Evolutionary conservation across 2,797 vertebrate species (phyloP), one percentile per base, ranked within the genome.

Genomic region (Ara ararauna): DNA sequence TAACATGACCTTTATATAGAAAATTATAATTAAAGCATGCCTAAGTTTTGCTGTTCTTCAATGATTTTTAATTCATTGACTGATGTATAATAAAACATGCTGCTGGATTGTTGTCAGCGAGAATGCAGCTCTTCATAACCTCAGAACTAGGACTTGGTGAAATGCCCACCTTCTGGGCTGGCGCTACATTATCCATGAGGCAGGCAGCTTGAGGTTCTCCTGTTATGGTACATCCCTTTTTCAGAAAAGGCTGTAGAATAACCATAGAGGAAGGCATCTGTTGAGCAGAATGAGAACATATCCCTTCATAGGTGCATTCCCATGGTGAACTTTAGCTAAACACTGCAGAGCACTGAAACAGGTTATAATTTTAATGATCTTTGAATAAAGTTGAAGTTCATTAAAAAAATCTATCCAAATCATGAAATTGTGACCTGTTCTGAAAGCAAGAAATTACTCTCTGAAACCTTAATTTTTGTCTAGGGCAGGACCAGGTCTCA

Each of bases 181-280:
- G 11, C 24, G 80, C 7, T 45, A 21, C 0, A 0, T n/a, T 45
- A 42, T 29, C 21, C 30, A 7, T 3, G 3, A 87, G 19, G 14
- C 53, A 66, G 32, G 23, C 13, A 54, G 5, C 11, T 26, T 81
- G 32, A 29, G 5, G 6, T 38, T 90, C 54, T 81, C 10, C 34
- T 76, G n/a, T 7, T 36, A 23, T 1, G 22, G 22, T 45, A 26
- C 22, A 10, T 23, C 9, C 3, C 5, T 34, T 66, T n/a, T 56
- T 36, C 20, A 78, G 29, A 56, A 36, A 60, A 60, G 56, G 11
- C 15, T 60, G 23, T 36, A 60, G 23, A 60, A 60, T 60, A 36
- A 42, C 10, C 26, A 45, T 1, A 48, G 36, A 54, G 48, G 50
- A 48, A n/a, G 10, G 3, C 7, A 6, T 51, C 26, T 78, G 10